Evolutionary conservation across 92 coral and sea anemone species (phyloP).

Genomic region (Parazoanthus darwini): DNA sequence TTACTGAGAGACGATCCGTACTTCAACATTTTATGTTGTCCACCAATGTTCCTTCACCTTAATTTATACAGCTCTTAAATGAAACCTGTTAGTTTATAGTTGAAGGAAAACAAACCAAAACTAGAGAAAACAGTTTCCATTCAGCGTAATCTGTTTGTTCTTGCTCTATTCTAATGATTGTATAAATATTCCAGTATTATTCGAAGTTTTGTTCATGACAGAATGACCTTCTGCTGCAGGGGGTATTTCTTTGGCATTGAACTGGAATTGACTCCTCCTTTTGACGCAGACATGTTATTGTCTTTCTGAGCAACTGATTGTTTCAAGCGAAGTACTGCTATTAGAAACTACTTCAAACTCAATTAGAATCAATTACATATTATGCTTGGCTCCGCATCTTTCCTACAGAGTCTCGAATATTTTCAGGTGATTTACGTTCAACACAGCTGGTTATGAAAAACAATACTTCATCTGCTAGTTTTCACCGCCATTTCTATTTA

Average conservation of each 20-base stretch:
- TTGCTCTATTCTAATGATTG: no score
- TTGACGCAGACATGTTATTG: neutral
- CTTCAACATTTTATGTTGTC: slow-evolving; percentile 8
- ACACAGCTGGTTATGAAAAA: neutral
- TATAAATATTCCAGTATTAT: neutral
- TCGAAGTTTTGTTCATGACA: neutral
- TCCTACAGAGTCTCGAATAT: neutral
- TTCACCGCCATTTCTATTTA: neutral
- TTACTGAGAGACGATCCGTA: neutral
- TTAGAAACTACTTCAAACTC: neutral
- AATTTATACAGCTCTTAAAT: neutral
- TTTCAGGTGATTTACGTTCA: neutral
- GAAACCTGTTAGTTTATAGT: neutral
- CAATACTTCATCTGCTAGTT: neutral
- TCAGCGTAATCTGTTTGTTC: neutral
- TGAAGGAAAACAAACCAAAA: neutral
- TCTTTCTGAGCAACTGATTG: neutral
- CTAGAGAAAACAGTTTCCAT: no score
- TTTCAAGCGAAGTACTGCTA: no score
- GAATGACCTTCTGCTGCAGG: neutral
- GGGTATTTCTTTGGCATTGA: neutral
- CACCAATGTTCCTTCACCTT: neutral
- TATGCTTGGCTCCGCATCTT: neutral
- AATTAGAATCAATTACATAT: no score
- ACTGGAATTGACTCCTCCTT: neutral